Base-by-base conservation (phyloP, 2,113 vertebrate species). In the Scomber colias region DNA sequence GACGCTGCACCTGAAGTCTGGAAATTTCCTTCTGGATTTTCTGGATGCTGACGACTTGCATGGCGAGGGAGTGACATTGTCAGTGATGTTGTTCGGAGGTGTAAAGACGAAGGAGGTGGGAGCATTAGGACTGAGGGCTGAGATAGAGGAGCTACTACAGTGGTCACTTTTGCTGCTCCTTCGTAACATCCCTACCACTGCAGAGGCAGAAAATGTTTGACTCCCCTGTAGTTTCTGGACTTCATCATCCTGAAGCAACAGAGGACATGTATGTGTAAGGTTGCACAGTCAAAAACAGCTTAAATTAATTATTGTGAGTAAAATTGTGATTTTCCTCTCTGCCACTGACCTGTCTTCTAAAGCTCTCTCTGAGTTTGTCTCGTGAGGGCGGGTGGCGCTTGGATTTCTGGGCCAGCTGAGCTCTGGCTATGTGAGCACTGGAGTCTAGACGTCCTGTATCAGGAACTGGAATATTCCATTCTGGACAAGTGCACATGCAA, bases 381-480 rank as follows among this genome's bases (percentile, higher is more conserved):
- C 96, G 93, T 60, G 97, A 97, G 16, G 97, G 97, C 0, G 96
- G 96, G 46, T 97, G 95, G 17, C 96, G 96, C 86, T 96, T 97
- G 19, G 96, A 95, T 89, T 96, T 97, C 90, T 97, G 95, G 64
- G 96, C 96, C 77, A 98, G 95, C 82, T 96, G 96, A 87, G 96
- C 96, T 94, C 95, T 96, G 82, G 96, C 96, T 89, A 95, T 96
- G 83, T 97, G 95, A 30, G 94, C 96, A 5, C 97, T 98, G 80
- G 94, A 96, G 89, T 98, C 97, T 62, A 98, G 91, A 71, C 95
- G 95, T 48, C 93, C 93, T 5, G 95, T 96, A 78, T 96, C 87
- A 4, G 95, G 96, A 70, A 97, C 93, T 77, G 92, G 87, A 45
- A 88, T 65, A 7, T 72, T 66, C 90, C 94, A 93, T 48, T 94